phyloP scores from a whole-genome alignment of 2,888 invertebrate genomes.

The Leucophenga maculata region DNA sequence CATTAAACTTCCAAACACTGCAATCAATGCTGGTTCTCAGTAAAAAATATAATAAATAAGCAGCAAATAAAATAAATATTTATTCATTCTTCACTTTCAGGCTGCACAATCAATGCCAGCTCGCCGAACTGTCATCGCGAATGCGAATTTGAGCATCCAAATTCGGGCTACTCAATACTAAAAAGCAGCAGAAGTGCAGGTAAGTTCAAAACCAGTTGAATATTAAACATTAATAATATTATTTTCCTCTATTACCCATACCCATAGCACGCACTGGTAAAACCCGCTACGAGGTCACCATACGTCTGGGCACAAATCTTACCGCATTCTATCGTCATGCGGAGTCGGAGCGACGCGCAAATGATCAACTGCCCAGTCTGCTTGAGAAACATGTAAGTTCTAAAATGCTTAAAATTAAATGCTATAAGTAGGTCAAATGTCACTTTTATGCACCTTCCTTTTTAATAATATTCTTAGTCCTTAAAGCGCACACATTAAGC shows the following conservation, averaged over 20 bases:
- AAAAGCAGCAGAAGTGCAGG: constrained; percentile 52
- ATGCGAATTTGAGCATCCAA: constrained; percentile 60
- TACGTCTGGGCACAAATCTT: constrained; percentile 70
- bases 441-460: not conserved
- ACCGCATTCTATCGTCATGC: constrained; percentile 68
- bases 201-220: not conserved
- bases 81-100: constrained; percentile 43
- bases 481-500: no score
- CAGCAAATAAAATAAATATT: not conserved
- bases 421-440: not conserved
- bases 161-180: constrained; percentile 43
- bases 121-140: constrained; percentile 66
- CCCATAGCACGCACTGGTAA: constrained; percentile 67
- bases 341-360: constrained; percentile 57
- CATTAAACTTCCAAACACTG: no score
- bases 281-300: constrained; percentile 71
- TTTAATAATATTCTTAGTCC: no score
- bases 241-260: not conserved
- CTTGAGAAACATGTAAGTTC: constrained; percentile 71
- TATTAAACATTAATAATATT: not conserved
- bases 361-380: constrained; percentile 63
- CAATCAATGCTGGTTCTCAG: no score
- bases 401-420: not conserved
- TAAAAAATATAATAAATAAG: no score
- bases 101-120: constrained; percentile 64